Evolutionary conservation across 2,888 invertebrate genomes (phyloP).

Genomic region (Nipponacmea schrenckii): DNA sequence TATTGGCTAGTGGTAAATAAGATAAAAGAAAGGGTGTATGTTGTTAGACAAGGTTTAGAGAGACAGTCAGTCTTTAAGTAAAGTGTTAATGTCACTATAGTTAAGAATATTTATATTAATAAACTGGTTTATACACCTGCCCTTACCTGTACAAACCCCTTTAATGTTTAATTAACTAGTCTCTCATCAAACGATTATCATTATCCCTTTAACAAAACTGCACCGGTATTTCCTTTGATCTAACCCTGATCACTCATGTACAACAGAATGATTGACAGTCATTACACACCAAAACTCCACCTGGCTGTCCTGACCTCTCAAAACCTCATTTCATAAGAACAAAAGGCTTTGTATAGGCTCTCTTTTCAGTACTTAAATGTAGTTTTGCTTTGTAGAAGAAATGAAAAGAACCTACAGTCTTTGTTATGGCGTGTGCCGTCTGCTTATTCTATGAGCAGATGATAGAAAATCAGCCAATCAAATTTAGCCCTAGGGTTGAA

Average conservation of each 20-base stretch:
- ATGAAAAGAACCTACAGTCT: not conserved
- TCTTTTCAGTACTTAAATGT: not conserved
- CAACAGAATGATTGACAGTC: not conserved
- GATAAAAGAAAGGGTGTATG: not conserved
- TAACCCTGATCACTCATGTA: not conserved
- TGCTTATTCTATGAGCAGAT: not conserved
- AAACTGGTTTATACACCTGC: constrained; percentile 1
- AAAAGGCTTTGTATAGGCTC: not conserved
- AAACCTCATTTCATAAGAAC: not conserved
- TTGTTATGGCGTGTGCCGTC: not conserved
- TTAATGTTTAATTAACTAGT: constrained; percentile 3
- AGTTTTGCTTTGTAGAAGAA: not conserved
- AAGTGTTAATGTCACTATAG: constrained; percentile 2
- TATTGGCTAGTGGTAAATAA: not conserved
- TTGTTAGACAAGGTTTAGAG: not conserved
- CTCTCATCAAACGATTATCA: not conserved
- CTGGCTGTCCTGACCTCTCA: not conserved
- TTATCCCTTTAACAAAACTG: not conserved
- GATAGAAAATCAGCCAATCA: constrained; percentile 3
- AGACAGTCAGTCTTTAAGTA: not conserved
- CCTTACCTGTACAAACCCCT: not conserved
- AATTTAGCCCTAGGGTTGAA: not conserved
- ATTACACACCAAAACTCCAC: not conserved
- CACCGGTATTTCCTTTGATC: not conserved
- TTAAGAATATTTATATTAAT: not conserved